Conservation (phyloP, 2,113 vertebrate species). For the Cathartes aura region DNA sequence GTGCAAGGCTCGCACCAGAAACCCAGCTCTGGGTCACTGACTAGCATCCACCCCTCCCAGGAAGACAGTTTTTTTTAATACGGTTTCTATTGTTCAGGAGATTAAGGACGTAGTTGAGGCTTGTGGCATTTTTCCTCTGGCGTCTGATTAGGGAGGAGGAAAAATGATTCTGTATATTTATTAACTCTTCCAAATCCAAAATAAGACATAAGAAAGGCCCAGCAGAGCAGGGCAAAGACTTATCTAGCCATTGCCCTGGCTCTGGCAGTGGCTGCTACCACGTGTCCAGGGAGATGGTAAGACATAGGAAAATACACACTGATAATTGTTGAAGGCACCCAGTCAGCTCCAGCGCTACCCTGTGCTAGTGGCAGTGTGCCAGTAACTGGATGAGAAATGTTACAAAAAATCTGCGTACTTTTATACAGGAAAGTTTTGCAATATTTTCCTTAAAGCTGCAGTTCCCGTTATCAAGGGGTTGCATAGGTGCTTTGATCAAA, state of each 20-base stretch:
- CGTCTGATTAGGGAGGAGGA: neutral
- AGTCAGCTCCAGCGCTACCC: neutral
- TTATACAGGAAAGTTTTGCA: neutral
- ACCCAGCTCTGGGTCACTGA: neutral
- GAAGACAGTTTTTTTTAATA: neutral
- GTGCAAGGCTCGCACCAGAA: neutral
- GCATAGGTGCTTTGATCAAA: neutral
- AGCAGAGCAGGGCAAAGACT: neutral
- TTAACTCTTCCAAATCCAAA: constrained; percentile 5
- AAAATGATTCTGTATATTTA: neutral
- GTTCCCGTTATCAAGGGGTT: neutral
- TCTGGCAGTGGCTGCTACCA: neutral
- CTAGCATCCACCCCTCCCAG: neutral
- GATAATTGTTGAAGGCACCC: neutral
- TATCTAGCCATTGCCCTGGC: neutral
- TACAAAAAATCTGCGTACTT: neutral
- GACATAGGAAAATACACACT: neutral
- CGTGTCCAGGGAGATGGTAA: neutral
- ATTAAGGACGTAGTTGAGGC: neutral
- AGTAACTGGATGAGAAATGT: neutral
- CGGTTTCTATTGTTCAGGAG: neutral
- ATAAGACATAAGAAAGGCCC: neutral
- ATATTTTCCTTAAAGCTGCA: neutral
- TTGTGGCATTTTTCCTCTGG: neutral
- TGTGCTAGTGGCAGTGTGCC: neutral